Base-by-base conservation (phyloP, 1,140 invertebrate genomes). In the Lepidurus packardi region DNA sequence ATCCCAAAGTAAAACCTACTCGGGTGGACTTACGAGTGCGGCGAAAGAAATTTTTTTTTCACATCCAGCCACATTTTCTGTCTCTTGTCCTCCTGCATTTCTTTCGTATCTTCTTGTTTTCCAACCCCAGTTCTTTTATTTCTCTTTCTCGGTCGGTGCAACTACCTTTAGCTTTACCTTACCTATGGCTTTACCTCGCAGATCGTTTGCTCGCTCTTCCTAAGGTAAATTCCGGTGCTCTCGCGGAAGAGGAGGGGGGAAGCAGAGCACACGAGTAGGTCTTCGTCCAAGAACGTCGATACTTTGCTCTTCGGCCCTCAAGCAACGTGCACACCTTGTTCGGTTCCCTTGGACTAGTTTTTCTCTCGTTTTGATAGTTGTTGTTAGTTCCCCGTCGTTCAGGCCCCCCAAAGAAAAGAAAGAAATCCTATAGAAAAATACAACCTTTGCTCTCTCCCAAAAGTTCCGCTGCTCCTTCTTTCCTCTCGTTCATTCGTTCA, bases 181-280 rank as follows among this genome's bases (percentile, higher is more conserved):
- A 65, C 53, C 16, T 1, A 65, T 65, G 53, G 53, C 53, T 65
- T 65, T n/a, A 13, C 53, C 21, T 65, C 21, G n/a, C 53, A n/a
- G 34, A 65, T 65, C 53, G 21, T n/a, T 65, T 7, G 53, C 8
- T 16, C 21, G 53, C 53, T 65, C 53, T 65, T 65, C 21, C 53
- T n/a, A 65, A 65, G 53, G 53, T 65, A 65, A 65, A 65, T 65
- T 65, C 53, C 53, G 53, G 21, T 65, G 53, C 13, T 65, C 21
- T 65, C 16, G 53, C 53, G 53, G 53, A 65, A 65, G 53, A 65
- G n/a, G 9, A 7, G 53, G 34, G 34, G 34, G 34, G 34, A 21
- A 65, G 21, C 53, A 1, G 16, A 21, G 53, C 1, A n/a, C 53
- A 65, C 16, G 53, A 65, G 53, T n/a, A 65, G 53, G 53, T n/a